phyloP scores from a whole-genome alignment of 2,113 vertebrate species.

The Megaceryle torquata region DNA sequence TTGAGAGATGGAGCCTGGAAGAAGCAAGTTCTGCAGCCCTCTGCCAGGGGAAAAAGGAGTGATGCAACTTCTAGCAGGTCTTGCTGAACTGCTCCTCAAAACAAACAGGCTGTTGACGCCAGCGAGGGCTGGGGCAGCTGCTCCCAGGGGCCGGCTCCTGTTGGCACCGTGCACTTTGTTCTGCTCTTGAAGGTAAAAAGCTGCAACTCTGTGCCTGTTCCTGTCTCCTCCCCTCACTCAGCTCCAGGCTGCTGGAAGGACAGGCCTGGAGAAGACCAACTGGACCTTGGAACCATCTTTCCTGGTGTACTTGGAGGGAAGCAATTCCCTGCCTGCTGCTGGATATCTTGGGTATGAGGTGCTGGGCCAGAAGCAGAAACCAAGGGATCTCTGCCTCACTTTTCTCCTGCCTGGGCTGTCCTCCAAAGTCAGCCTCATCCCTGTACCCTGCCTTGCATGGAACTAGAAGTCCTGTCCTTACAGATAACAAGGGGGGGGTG shows the following conservation, averaged over 20 bases:
- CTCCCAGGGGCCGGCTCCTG: background rate
- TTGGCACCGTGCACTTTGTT: too few species aligned
- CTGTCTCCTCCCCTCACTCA: background rate
- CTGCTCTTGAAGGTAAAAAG: too few species aligned
- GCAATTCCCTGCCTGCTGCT: background rate
- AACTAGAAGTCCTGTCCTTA: background rate
- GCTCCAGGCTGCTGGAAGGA: background rate
- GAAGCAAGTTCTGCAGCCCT: background rate
- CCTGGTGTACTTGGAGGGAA: background rate
- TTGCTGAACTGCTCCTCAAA: background rate
- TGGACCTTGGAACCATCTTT: background rate
- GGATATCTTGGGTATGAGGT: background rate
- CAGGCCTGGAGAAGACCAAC: too few species aligned
- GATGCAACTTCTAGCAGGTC: slow-evolving; percentile 43
- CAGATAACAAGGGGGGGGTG: background rate
- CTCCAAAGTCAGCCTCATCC: background rate
- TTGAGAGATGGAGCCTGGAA: background rate
- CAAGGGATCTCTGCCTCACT: background rate
- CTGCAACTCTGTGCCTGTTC: background rate
- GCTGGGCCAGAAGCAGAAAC: background rate
- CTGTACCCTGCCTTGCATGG: too few species aligned
- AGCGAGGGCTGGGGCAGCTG: background rate
- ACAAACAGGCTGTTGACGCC: background rate
- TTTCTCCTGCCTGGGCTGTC: too few species aligned
- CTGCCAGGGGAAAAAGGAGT: background rate